phyloP scores from a whole-genome alignment of 2,888 invertebrate genomes.

The Caenorhabditis sp. region DNA sequence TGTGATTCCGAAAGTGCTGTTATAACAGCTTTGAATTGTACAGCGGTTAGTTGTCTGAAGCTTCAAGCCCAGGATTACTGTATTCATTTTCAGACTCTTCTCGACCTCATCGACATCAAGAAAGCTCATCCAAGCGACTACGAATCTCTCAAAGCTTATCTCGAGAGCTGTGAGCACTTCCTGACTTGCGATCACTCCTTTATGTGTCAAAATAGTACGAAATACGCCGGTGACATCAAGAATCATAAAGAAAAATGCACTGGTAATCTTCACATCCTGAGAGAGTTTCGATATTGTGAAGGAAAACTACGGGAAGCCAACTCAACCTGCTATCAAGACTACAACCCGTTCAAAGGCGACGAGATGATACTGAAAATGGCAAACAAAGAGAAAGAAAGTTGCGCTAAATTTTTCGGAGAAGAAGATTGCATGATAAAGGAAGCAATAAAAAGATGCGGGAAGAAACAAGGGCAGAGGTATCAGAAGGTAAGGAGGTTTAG shows the following conservation, averaged over 20 bases:
- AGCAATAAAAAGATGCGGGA: conserved; percentile 24
- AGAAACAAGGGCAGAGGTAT: conserved; percentile 18
- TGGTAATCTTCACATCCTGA: conserved; percentile 1
- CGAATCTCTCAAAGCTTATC: conserved; percentile 6
- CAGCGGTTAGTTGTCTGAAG: neutral
- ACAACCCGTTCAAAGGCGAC: conserved; percentile 12
- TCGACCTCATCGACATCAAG: conserved; percentile 1
- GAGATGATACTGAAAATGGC: conserved; percentile 16
- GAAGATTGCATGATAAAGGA: conserved; percentile 37
- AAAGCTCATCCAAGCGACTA: conserved; percentile 8
- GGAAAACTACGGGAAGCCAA: neutral
- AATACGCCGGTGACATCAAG: neutral
- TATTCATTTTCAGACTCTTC: conserved; percentile 21
- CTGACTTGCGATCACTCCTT: conserved; percentile 13
- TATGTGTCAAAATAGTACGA: conserved; percentile 12
- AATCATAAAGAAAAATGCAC: conserved; percentile 10
- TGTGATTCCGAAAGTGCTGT: conserved; percentile 12
- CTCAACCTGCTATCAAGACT: conserved; percentile 27
- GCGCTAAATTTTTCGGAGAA: conserved; percentile 31
- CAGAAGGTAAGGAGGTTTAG: neutral
- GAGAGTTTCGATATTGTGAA: conserved; percentile 23
- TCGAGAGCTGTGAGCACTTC: conserved; percentile 13
- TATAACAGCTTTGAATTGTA: conserved; percentile 12
- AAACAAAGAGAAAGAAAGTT: conserved; percentile 24
- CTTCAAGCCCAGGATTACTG: no score